These are phyloP conservation scores for Antheraea mylitta DNA, from an alignment of 1,140 invertebrate species.

Conservation along the genomic window DNA sequence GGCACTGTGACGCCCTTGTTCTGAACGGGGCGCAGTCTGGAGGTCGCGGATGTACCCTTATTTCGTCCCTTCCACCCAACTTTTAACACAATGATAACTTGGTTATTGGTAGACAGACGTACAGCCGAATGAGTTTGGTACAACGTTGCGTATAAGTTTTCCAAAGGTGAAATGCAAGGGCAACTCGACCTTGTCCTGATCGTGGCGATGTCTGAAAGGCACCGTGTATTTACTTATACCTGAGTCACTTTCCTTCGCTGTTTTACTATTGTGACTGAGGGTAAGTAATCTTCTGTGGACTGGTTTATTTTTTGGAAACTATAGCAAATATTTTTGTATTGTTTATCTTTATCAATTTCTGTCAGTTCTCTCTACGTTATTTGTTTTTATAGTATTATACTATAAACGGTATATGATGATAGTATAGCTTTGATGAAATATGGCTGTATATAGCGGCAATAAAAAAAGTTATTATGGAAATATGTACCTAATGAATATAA, in stretches of 20 bases:
- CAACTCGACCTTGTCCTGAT: conserved; percentile 4
- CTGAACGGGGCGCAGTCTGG: conserved; percentile 56
- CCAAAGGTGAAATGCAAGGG: conserved; percentile 1
- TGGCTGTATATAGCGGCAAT: not conserved
- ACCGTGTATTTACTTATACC: not conserved
- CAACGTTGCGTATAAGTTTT: not conserved
- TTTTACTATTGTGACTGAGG: not conserved
- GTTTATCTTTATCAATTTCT: not conserved
- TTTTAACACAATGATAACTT: conserved; percentile 32
- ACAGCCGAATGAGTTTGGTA: not conserved
- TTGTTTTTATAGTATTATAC: too few relatives aligned
- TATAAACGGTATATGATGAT: too few relatives aligned
- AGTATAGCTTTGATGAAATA: not conserved
- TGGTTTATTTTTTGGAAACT: not conserved
- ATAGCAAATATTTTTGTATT: not conserved
- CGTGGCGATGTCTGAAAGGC: conserved; percentile 6
- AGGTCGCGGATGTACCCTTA: conserved; percentile 61
- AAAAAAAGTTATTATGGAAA: not conserved
- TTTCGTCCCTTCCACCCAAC: conserved; percentile 40
- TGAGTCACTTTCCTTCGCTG: not conserved
- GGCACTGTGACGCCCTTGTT: conserved; percentile 51
- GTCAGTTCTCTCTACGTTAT: not conserved
- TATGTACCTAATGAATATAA: not conserved
- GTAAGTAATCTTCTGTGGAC: not conserved
- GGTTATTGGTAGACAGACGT: conserved; percentile 12